These are phyloP conservation scores for Dicranocentrus wangi DNA, from an alignment of 2,888 invertebrate genomes.

Conservation along the genomic window DNA sequence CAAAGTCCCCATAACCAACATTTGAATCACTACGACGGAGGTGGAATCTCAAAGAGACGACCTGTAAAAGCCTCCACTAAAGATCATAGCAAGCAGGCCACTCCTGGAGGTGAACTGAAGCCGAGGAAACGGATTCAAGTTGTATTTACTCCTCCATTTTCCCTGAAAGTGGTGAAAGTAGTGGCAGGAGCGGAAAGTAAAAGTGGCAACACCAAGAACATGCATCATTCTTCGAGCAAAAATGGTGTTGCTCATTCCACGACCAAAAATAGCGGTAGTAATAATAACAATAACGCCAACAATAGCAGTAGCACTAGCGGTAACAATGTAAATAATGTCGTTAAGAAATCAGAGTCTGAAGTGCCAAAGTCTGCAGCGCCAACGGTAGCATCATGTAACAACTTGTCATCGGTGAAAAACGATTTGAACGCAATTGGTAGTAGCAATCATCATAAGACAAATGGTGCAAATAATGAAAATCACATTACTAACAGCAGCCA, in stretches of 20 bases:
- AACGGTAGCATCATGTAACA: slow-evolving; percentile 14
- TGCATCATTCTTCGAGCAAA: background rate
- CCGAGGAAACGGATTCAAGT: slow-evolving; percentile 69
- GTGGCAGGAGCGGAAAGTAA: slow-evolving; percentile 22
- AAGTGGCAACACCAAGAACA: slow-evolving; percentile 3
- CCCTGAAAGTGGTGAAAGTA: slow-evolving; percentile 70
- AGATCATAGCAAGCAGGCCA: slow-evolving; percentile 21
- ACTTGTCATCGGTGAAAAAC: slow-evolving; percentile 49
- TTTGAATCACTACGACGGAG: slow-evolving; percentile 10
- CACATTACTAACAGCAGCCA: slow-evolving; percentile 19
- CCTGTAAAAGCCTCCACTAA: slow-evolving; percentile 50
- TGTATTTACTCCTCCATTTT: slow-evolving; percentile 71
- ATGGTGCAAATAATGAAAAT: slow-evolving; percentile 44
- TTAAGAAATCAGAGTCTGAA: slow-evolving; percentile 49
- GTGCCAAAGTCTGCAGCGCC: slow-evolving; percentile 43
- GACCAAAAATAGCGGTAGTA: background rate
- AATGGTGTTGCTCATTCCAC: slow-evolving; percentile 13
- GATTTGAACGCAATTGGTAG: slow-evolving; percentile 34
- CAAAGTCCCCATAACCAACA: slow-evolving; percentile 12
- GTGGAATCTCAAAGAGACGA: slow-evolving; percentile 46
- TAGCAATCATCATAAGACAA: slow-evolving; percentile 34
- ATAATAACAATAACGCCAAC: slow-evolving; percentile 1
- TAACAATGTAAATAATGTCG: slow-evolving; percentile 37
- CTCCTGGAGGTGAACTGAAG: slow-evolving; percentile 36
- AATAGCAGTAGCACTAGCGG: slow-evolving; percentile 14